These are phyloP conservation scores for Agrochola lota DNA, from an alignment of 2,888 invertebrate species.

Conservation along the genomic window DNA sequence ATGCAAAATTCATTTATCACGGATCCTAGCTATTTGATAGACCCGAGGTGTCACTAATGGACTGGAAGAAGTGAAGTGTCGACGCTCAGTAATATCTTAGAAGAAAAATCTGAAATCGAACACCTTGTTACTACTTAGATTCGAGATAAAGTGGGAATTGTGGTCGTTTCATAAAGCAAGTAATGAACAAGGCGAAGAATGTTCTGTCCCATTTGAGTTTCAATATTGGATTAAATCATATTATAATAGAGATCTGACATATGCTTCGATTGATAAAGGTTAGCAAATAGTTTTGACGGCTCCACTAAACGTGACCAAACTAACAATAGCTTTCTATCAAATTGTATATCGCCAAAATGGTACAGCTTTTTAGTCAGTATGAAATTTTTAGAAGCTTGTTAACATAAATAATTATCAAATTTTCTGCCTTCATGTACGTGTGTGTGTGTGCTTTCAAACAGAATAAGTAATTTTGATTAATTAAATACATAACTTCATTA, in stretches of 20 bases:
- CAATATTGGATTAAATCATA: slow-evolving; percentile 1
- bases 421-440: not conserved
- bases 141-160: not conserved
- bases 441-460: slow-evolving; percentile 1
- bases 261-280: slow-evolving; percentile 19
- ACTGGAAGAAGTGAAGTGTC: slow-evolving; percentile 66
- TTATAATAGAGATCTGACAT: not conserved
- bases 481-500: too few relatives aligned
- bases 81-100: slow-evolving; percentile 46
- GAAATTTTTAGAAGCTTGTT: not conserved
- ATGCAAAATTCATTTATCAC: slow-evolving; percentile 80
- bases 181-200: not conserved
- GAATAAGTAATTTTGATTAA: not conserved
- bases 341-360: slow-evolving; percentile 1
- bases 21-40: slow-evolving; percentile 69
- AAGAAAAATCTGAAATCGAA: slow-evolving; percentile 53
- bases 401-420: not conserved
- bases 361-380: not conserved
- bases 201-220: not conserved
- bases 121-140: slow-evolving; percentile 20
- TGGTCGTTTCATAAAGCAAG: not conserved
- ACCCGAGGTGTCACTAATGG: slow-evolving; percentile 75
- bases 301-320: not conserved
- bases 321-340: not conserved
- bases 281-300: slow-evolving; percentile 5